Evolutionary conservation across 2,888 invertebrate genomes (phyloP).

Genomic region (Clistopyga incitator): DNA sequence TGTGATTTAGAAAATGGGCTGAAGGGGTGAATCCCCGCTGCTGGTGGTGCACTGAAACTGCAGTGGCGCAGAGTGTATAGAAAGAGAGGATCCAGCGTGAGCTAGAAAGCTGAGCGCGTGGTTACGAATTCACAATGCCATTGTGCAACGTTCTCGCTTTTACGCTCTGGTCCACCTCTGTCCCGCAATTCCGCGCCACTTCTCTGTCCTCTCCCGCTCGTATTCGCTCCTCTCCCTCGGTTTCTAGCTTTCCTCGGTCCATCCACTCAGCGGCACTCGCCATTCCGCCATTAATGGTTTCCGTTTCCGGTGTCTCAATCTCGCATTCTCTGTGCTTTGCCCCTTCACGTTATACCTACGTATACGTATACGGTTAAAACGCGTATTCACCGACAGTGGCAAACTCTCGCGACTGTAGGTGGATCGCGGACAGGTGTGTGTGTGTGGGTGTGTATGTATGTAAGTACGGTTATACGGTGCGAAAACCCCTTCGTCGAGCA

Average conservation of each 20-base stretch:
- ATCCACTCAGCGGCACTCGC: slow-evolving; percentile 64
- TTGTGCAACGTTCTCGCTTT: slow-evolving; percentile 74
- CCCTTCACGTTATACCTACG: slow-evolving; percentile 29
- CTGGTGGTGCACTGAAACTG: slow-evolving; percentile 45
- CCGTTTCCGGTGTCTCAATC: slow-evolving; percentile 81
- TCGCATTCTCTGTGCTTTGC: slow-evolving; percentile 63
- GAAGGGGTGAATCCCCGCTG: slow-evolving; percentile 15
- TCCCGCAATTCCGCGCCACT: slow-evolving; percentile 55
- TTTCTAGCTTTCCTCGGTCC: slow-evolving; percentile 54
- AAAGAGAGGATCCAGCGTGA: slow-evolving; percentile 36
- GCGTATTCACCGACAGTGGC: slow-evolving; percentile 18
- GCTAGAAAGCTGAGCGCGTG: slow-evolving; percentile 67
- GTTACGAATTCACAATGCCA: slow-evolving; percentile 77
- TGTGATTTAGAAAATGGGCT: slow-evolving; percentile 23
- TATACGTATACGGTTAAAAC: slow-evolving; percentile 16
- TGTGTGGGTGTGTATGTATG: neutral
- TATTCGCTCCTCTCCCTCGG: slow-evolving; percentile 40
- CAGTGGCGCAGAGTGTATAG: slow-evolving; percentile 35
- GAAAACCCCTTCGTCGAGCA: slow-evolving; percentile 1
- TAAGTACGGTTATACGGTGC: neutral
- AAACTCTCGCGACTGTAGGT: slow-evolving; percentile 13
- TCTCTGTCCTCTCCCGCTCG: slow-evolving; percentile 55
- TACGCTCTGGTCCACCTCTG: slow-evolving; percentile 63
- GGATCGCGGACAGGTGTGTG: too few relatives aligned
- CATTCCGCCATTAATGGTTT: slow-evolving; percentile 79